Evolutionary conservation across 2,888 invertebrate genomes (phyloP).

Genomic region (Cephalotes varians): DNA sequence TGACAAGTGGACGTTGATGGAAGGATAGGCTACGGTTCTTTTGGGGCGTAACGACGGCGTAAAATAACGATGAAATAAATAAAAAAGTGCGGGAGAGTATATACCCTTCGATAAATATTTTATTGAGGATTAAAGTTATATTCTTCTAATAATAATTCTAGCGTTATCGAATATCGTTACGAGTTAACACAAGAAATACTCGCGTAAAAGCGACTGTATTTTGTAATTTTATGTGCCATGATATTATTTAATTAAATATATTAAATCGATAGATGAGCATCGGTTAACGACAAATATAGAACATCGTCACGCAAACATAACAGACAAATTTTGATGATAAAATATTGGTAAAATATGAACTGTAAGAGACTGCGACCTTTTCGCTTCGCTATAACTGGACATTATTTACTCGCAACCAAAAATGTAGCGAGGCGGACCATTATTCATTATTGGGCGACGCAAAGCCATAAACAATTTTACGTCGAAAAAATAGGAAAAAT

Average conservation of each 20-base stretch:
- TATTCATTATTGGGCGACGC: not conserved
- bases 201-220: not conserved
- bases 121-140: not conserved
- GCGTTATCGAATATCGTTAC: not conserved
- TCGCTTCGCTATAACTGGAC: not conserved
- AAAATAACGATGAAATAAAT: not conserved
- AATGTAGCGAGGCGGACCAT: not conserved
- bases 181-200: not conserved
- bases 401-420: slow-evolving; percentile 9
- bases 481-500: slow-evolving; percentile 38
- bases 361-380: not conserved
- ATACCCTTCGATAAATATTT: not conserved
- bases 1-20: slow-evolving; percentile 28
- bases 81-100: not conserved
- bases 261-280: not conserved
- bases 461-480: slow-evolving; percentile 31
- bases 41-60: not conserved
- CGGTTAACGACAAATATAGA: not conserved
- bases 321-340: too few relatives aligned
- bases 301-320: not conserved
- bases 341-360: not conserved
- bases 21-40: not conserved
- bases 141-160: not conserved
- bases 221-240: too few relatives aligned
- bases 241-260: slow-evolving; percentile 6